Base-by-base conservation (phyloP, 2,113 vertebrate species). In the Macquaria australasica region DNA sequence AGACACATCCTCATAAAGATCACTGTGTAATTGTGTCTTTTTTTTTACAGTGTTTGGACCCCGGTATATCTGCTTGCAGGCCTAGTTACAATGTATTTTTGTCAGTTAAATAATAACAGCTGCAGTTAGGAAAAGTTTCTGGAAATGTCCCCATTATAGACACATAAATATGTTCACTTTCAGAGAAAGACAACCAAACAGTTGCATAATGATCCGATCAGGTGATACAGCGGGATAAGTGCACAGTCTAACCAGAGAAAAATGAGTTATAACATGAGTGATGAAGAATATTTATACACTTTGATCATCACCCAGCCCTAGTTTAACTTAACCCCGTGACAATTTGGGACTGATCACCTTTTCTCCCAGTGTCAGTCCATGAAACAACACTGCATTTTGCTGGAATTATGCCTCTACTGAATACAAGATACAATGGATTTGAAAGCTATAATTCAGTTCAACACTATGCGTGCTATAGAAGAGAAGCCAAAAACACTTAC, bases 401-500 rank as follows among this genome's bases (percentile, higher is more conserved):
- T 91, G 86, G 86, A 92, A 84, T 86, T 82, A 89, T 88, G 84
- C 81, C 31, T 93, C 89, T 93, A 94, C 88, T 90, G 91, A 92
- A 89, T 90, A 95, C 94, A 93, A 95, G 93, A 92, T 94, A 95
- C 93, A 88, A 95, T 94, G 94, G 91, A 82, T 87, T 79, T 86
- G 87, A 92, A 93, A 93, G 94, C 91, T 95, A 92, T 88, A 85
- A 91, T 94, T 94, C 89, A 90, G 90, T 84, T 92, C 75, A 90
- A 95, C 93, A 94, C 90, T 93, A 94, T 91, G 90, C 93, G 95
- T 96, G 94, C 94, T 93, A 92, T 93, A 93, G 89, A 93, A 94
- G 93, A 94, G 91, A 94, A 92, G 92, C 89, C 88, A 91, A 94
- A 93, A 95, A 94, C 92, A 93, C 91, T 90, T 88, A 93, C 87